phyloP scores from a whole-genome alignment of 2,797 vertebrate genomes.

The Calcarius lapponicus region DNA sequence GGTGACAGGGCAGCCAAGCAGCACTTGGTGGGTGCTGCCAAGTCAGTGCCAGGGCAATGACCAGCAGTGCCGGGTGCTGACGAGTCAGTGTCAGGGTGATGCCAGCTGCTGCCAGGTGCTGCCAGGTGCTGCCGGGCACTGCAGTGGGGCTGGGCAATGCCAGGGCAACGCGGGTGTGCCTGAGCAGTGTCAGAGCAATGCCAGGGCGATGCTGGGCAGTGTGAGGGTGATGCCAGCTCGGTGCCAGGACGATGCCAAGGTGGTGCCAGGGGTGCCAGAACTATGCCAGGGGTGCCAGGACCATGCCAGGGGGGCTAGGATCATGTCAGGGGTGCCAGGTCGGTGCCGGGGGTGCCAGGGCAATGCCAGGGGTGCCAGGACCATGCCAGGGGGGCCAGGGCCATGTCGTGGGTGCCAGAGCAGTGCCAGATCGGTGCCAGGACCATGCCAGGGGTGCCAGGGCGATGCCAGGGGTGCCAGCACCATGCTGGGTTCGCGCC shows the following conservation, averaged over 20 bases:
- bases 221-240: neutral
- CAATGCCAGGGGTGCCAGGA: fast-evolving
- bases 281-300: neutral
- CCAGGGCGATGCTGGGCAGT: neutral
- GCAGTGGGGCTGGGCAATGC: neutral
- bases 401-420: too few species aligned
- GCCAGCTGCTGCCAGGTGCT: neutral
- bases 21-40: neutral
- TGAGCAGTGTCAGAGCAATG: neutral
- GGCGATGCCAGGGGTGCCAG: neutral
- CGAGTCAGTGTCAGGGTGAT: fast-evolving
- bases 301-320: too few species aligned
- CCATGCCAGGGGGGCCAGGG: fast-evolving
- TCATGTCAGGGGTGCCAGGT: fast-evolving
- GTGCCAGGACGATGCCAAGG: fast-evolving
- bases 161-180: neutral
- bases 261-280: neutral
- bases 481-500: too few species aligned
- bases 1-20: neutral
- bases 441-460: too few species aligned
- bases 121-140: neutral
- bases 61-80: neutral
- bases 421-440: neutral
- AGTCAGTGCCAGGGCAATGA: neutral
- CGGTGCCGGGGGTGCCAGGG: fast-evolving